Base-by-base conservation (phyloP, 1,140 invertebrate genomes). In the Oreohelix idahoensis region DNA sequence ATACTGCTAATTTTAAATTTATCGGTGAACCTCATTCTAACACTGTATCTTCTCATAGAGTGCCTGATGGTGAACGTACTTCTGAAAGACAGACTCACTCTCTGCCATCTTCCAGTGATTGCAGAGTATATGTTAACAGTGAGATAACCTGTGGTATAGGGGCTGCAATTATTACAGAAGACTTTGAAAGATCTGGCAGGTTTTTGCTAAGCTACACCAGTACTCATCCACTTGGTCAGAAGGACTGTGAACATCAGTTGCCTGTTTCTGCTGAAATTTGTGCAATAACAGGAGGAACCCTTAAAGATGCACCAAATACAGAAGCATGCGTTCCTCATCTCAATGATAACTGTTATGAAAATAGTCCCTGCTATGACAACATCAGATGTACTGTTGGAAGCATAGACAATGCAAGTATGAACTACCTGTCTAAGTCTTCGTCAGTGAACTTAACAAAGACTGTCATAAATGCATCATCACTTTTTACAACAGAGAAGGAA, bases 321-420 rank as follows among this genome's bases (percentile, higher is more conserved):
- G 76, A 51, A 23, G n/a, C n/a, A n/a, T n/a, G n/a, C n/a, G n/a
- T n/a, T n/a, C n/a, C n/a, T n/a, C n/a, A n/a, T n/a, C 17, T n/a
- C 20, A 2, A 79, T 2, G 78, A 79, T 15, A 79, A 79, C 39
- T 79, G 13, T 69, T 79, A 79, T 79, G 78, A 79, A 69, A 79
- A 79, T 79, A 58, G 78, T 23, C 78, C 78, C 35, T 69, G 58
- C 36, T 79, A 79, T 69, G 58, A 79, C 69, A 79, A 79, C 29
- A 32, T 78, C 26, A 78, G 26, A 39, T 63, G 53, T 58, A 13
- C 38, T 42, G 71, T 36, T n/a, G 15, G 38, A 45, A 15, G 17
- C 8, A n/a, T n/a, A n/a, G n/a, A n/a, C n/a, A 39, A 42, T 10
- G 8, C 71, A 42, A 23, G 38, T 8, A 5, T 74, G 71, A 74